Evolutionary conservation across 2,113 vertebrate genomes (phyloP).

Genomic region (Petaurus breviceps): DNA sequence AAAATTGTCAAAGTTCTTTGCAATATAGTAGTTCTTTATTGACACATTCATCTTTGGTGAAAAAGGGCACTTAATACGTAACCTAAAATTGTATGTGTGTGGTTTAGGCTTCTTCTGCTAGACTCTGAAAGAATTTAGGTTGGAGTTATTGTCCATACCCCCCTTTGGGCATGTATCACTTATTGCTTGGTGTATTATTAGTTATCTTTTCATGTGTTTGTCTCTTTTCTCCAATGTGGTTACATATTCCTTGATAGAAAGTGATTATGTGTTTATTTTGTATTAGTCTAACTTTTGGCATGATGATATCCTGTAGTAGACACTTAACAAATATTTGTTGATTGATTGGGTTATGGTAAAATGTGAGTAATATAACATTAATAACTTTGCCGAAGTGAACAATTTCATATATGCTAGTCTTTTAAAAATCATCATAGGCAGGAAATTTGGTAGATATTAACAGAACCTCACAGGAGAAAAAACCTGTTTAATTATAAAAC

Average conservation of each 20-base stretch:
- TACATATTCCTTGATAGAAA: not conserved
- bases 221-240: not conserved
- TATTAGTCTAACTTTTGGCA: not conserved
- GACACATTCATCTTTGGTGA: slow-evolving; percentile 17
- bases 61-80: not conserved
- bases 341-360: not conserved
- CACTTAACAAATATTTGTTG: not conserved
- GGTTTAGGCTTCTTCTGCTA: slow-evolving; percentile 35
- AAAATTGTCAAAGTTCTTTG: slow-evolving; percentile 35
- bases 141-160: not conserved
- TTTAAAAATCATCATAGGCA: not conserved
- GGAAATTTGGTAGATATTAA: slow-evolving; percentile 14
- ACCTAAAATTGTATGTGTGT: slow-evolving; percentile 5
- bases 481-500: slow-evolving; percentile 6
- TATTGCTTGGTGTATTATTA: not conserved
- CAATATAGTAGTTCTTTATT: slow-evolving; percentile 15
- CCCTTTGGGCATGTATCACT: not conserved
- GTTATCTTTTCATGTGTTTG: not conserved
- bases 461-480: slow-evolving; percentile 37
- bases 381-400: not conserved
- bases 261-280: not conserved
- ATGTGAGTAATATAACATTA: not conserved
- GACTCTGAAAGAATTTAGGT: not conserved
- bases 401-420: not conserved
- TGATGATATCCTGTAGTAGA: not conserved